Percentiles rank a stretch among this genome's conserved stretches.
Evolutionary conservation across 2,888 invertebrate genomes (phyloP).

Genomic region (Rosalia funebris): DNA sequence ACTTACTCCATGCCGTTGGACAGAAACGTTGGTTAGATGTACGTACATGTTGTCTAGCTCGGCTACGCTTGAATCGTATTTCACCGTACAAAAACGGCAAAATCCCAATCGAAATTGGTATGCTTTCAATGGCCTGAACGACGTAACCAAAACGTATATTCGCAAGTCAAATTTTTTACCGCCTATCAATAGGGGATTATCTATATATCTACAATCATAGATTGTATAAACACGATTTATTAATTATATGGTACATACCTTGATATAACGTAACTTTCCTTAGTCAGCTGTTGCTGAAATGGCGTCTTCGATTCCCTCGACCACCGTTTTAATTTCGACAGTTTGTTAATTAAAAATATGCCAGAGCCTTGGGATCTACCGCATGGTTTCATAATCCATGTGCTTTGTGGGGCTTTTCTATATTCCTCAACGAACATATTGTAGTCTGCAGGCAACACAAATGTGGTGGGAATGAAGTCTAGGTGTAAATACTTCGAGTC

Average conservation of each 20-base stretch:
- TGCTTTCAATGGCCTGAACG: constrained; percentile 91
- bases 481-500: constrained; percentile 81
- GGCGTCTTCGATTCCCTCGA: constrained; percentile 87
- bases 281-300: constrained; percentile 84
- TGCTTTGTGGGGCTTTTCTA: constrained; percentile 90
- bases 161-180: constrained; percentile 96
- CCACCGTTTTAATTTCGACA: constrained; percentile 93
- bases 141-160: constrained; percentile 91
- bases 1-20: constrained; percentile 92
- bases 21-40: constrained; percentile 95
- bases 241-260: constrained; percentile 64
- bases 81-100: constrained; percentile 95
- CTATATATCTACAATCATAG: constrained; percentile 79
- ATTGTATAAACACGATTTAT: too few species aligned
- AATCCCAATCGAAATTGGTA: constrained; percentile 94
- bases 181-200: constrained; percentile 93
- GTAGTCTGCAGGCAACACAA: constrained; percentile 94
- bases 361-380: constrained; percentile 95
- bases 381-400: constrained; percentile 98
- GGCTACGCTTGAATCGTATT: constrained; percentile 89
- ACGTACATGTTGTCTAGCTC: constrained; percentile 93
- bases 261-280: constrained; percentile 96
- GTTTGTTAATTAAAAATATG: constrained; percentile 93
- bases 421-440: constrained; percentile 98
- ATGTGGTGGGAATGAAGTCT: constrained; percentile 94